Evolutionary conservation across 2,888 invertebrate species (phyloP).

Genomic region (Heteropelma amictum): DNA sequence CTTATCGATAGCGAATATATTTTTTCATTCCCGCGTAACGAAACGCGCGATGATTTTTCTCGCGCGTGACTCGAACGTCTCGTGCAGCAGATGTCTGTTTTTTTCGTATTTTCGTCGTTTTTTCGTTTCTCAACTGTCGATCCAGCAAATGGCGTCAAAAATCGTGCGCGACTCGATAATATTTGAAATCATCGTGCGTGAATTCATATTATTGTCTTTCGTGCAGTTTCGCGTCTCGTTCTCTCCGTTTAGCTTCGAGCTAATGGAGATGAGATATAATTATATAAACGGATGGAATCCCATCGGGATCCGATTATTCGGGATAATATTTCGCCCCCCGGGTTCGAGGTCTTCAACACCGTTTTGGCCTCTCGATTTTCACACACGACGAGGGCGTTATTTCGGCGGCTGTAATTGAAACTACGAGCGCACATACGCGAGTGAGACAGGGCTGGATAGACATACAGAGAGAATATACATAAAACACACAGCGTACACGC

Average conservation of each 20-base stretch:
- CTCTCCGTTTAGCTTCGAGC: background rate
- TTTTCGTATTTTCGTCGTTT: no score
- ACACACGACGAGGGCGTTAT: conserved; percentile 9
- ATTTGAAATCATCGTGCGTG: no score
- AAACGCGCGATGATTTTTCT: no score
- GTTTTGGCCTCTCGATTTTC: conserved; percentile 36
- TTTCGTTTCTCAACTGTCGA: no score
- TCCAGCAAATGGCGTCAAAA: no score
- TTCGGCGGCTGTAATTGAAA: conserved; percentile 46
- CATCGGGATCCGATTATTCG: conserved; percentile 44
- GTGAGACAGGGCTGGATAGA: background rate
- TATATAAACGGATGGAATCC: conserved; percentile 48
- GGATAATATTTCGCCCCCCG: conserved; percentile 36
- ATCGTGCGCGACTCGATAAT: no score
- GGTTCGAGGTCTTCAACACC: conserved; percentile 24
- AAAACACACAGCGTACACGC: background rate
- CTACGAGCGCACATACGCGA: background rate
- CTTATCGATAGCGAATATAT: no score
- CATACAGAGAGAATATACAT: background rate
- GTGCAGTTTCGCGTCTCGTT: background rate
- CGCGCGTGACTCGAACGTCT: no score
- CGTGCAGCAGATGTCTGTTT: no score
- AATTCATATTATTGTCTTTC: background rate
- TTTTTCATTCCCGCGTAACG: no score
- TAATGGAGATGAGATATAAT: conserved; percentile 39